Conservation (phyloP, 2,888 invertebrate species). For the Plutella xylostella region DNA sequence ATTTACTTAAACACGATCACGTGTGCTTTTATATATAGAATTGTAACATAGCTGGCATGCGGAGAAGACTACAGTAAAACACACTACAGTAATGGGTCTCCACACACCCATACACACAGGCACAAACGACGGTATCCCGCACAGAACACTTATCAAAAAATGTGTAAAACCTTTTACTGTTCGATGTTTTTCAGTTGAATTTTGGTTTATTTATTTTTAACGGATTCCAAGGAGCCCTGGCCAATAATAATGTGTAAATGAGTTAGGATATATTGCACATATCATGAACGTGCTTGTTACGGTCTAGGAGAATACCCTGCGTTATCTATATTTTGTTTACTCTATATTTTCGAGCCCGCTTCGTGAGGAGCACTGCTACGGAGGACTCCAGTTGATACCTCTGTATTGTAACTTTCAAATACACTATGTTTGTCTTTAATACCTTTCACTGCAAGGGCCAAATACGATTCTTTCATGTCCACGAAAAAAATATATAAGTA, state of each 20-base stretch:
- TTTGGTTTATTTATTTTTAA: slow-evolving; percentile 11
- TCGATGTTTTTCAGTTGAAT: too few species aligned
- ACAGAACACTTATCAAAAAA: slow-evolving; percentile 43
- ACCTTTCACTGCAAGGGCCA: slow-evolving; percentile 33
- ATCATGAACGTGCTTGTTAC: slow-evolving; percentile 68
- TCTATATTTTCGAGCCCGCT: slow-evolving; percentile 48
- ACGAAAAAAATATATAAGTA: background rate
- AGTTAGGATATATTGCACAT: slow-evolving; percentile 50
- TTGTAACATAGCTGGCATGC: too few species aligned
- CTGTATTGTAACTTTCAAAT: slow-evolving; percentile 38
- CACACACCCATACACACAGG: slow-evolving; percentile 26
- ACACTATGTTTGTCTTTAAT: slow-evolving; percentile 33
- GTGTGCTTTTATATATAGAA: too few species aligned
- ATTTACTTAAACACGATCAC: too few species aligned
- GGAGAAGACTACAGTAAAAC: slow-evolving; percentile 31
- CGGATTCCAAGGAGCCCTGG: background rate
- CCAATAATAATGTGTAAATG: background rate
- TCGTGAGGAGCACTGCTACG: slow-evolving; percentile 63
- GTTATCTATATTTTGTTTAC: slow-evolving; percentile 36
- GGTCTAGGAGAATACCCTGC: slow-evolving; percentile 51
- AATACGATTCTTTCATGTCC: background rate
- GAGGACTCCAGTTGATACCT: slow-evolving; percentile 36
- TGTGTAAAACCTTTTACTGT: slow-evolving; percentile 34
- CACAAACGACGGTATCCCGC: slow-evolving; percentile 16
- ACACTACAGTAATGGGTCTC: background rate